Evolutionary conservation across 2,113 vertebrate genomes (phyloP).

Genomic region (Zapus hudsonius): DNA sequence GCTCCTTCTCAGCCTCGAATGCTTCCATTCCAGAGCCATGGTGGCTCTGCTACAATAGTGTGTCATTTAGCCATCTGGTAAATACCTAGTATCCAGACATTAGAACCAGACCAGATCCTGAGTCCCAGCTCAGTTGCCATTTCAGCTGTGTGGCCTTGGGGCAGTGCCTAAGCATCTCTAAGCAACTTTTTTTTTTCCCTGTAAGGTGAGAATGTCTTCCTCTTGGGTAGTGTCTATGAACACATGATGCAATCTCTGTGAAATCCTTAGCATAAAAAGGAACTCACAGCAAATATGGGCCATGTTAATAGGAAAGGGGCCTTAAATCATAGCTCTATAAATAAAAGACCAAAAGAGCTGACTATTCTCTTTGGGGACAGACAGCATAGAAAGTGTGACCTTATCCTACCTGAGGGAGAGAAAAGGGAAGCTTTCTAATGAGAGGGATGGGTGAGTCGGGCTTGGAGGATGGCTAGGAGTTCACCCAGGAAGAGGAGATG

Average conservation of each 20-base stretch:
- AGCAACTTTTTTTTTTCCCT: not conserved
- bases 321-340: not conserved
- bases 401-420: not conserved
- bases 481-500: not conserved
- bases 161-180: not conserved
- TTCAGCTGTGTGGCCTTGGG: not conserved
- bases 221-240: not conserved
- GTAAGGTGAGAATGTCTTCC: not conserved
- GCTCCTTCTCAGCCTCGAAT: not conserved
- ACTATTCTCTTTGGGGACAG: not conserved
- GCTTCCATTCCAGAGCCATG: not conserved
- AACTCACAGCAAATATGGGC: not conserved
- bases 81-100: not conserved
- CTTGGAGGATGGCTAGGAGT: slow-evolving; percentile 9
- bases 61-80: not conserved
- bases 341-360: not conserved
- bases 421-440: not conserved
- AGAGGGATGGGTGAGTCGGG: not conserved
- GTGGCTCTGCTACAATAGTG: fast-evolving
- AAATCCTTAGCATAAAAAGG: not conserved
- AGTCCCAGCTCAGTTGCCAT: not conserved
- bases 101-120: not conserved
- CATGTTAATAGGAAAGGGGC: not conserved
- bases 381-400: not conserved
- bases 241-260: fast-evolving